Base-by-base conservation (phyloP, 2,888 invertebrate genomes). In the Gymnocheta viridis region DNA sequence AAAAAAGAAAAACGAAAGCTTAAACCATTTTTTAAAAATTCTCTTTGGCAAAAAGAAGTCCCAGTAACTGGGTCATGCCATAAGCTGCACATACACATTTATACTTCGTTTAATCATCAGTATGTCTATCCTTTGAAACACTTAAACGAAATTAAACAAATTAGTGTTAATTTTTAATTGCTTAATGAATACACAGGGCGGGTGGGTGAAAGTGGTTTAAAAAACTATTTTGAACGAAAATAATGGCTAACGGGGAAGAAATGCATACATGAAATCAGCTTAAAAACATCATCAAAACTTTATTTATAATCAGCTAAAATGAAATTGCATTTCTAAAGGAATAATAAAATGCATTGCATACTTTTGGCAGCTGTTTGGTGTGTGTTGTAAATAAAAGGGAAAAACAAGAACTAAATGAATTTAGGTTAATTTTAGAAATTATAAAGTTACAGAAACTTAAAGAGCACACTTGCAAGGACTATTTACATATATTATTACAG, bases 141-240 rank as follows among this genome's bases (percentile, higher is more conserved):
- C 76, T 82, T 76, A 47, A 81, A 73, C 56, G 66, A 54, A 70
- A 77, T 78, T 69, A 56, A 51, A 76, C 51, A 83, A 80, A 76
- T 80, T 76, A 60, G 74, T 70, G 66, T 80, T 70, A 80, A 83
- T 80, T 80, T 70, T 66, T 69, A 60, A 76, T 70, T 76, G 51
- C 64, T 69, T 47, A 60, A 60, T 44, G 12, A 24, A 60, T 41
- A 5, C 4, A 24, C 19, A n/a, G 22, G 7, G 19, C 2, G 27
- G 22, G 47, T 32, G 38, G 49, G 35, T 44, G 47, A 44, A 47
- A 56, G 7, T 47, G 5, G 14, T 29, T 29, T 17, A 27, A 38
- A 41, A 32, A 62, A 54, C 29, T 22, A 58, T 22, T 24, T 2
- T 17, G n/a, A 2, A 24, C 32, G n/a, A 29, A 78, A 69, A 22